A percentile compares a stretch with the other conserved stretches of the same genome.
These are phyloP conservation scores for Porites cylindrica DNA, from an alignment of 92 coral and sea anemone genomes.

Conservation along the genomic window DNA sequence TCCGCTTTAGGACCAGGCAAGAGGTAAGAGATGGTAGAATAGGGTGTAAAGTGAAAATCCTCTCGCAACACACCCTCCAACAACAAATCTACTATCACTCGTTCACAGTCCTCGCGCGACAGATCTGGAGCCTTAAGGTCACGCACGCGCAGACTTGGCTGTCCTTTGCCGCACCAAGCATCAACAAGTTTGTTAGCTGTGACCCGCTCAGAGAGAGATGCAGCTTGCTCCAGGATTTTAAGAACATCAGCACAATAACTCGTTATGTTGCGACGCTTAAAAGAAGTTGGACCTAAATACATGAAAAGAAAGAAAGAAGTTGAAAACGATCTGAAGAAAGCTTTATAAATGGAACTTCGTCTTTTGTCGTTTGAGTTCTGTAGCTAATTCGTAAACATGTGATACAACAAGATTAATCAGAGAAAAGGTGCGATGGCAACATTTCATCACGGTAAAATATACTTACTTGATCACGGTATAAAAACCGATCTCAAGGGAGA, in stretches of 20 bases:
- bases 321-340: not conserved
- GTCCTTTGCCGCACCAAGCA: slow-evolving; percentile 95
- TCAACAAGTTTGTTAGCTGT: slow-evolving; percentile 90
- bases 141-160: slow-evolving; percentile 75
- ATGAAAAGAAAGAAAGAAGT: not conserved
- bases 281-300: not conserved
- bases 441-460: too few relatives aligned
- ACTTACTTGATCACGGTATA: too few relatives aligned
- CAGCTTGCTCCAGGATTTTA: slow-evolving; percentile 84
- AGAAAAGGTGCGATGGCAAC: too few relatives aligned
- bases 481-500: too few relatives aligned
- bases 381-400: too few relatives aligned
- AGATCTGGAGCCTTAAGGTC: slow-evolving; percentile 74
- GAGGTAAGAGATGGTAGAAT: slow-evolving; percentile 90
- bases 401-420: too few relatives aligned
- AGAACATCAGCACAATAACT: slow-evolving; percentile 71
- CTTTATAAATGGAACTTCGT: too few relatives aligned
- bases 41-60: slow-evolving; percentile 97
- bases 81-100: slow-evolving; percentile 81
- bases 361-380: too few relatives aligned
- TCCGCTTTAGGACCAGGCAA: slow-evolving; percentile 88
- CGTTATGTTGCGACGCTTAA: slow-evolving; percentile 66
- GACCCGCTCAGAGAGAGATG: slow-evolving; percentile 80
- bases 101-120: slow-evolving; percentile 82
- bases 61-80: slow-evolving; percentile 89